phyloP scores from a whole-genome alignment of 1,140 invertebrate genomes.

The Drosophila nebulosa region DNA sequence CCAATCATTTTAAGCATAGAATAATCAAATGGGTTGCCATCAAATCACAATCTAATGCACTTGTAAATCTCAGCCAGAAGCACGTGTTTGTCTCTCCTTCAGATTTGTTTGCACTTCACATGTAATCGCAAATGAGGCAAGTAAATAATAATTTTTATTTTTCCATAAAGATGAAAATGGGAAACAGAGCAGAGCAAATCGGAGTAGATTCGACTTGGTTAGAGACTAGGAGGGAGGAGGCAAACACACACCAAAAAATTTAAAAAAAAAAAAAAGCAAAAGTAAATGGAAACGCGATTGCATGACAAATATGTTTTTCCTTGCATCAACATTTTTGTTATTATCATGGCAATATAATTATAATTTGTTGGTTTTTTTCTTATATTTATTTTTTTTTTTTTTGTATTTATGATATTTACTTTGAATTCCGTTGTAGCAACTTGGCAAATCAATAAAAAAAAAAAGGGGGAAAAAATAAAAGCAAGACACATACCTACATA shows the following conservation, averaged over 20 bases:
- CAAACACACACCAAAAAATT: conserved; percentile 12
- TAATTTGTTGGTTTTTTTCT: background rate
- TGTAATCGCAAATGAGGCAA: conserved; percentile 51
- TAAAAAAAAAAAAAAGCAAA: conserved; percentile 19
- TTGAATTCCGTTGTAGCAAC: conserved; percentile 26
- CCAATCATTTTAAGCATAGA: no score
- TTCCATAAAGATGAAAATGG: conserved; percentile 10
- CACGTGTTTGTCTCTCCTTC: conserved; percentile 37
- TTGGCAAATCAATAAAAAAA: conserved; percentile 60
- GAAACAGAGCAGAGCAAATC: conserved; percentile 39
- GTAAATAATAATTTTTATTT: conserved; percentile 48
- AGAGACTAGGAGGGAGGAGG: no score
- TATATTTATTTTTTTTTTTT: background rate
- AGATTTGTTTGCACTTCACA: conserved; percentile 25
- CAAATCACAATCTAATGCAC: background rate
- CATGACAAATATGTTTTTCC: conserved; percentile 34
- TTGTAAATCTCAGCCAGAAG: background rate
- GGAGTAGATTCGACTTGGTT: conserved; percentile 10
- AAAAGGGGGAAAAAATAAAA: conserved; percentile 46
- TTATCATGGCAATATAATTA: conserved; percentile 9
- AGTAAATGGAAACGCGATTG: conserved; percentile 22
- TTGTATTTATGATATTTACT: conserved; percentile 18
- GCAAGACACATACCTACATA: conserved; percentile 9
- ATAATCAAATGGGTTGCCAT: no score
- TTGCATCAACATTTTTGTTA: conserved; percentile 18